Evolutionary conservation across 2,888 invertebrate genomes (phyloP), one percentile per base, ranked within the genome.

Genomic region (Sceliomorpha sp.): DNA sequence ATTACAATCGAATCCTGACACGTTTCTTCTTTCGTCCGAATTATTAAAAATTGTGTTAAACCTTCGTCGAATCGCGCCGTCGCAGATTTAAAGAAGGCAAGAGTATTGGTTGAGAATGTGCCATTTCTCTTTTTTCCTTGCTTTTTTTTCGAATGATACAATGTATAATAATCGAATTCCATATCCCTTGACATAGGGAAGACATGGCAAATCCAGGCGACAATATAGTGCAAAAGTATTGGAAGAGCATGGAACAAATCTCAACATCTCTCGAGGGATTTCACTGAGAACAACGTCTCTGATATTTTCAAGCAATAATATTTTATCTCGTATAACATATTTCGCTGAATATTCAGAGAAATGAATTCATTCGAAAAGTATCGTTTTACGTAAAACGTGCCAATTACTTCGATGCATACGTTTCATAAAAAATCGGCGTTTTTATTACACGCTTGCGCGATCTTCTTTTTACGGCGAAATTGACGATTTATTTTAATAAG

Each of bases 191-290:
- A 66, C 47, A 42, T 53, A 14, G 45, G 20, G 6, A 47, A 45
- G 64, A 58, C 64, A 58, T 34, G 58, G 58, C 37, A 66, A 45
- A 66, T 66, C 64, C 58, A 66, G 45, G 50, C 40, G 58, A 66
- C 56, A 34, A 58, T 66, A 45, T 34, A 58, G 39, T 34, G 45
- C 37, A 45, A 58, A 51, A 56, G 64, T 64, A 64, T 64, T 56
- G 64, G 42, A 56, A 50, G 37, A 58, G 40, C 40, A 34, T 59
- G 66, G 47, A 59, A 53, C 58, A 66, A 66, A 66, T 66, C 66
- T 56, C 24, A 40, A 66, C 51, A 47, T 53, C 44, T 66, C 66
- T 53, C 66, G 17, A 12, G 66, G 34, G 58, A 59, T 53, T 66
- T 34, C 64, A 45, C 53, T 51, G 51, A 24, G 40, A 58, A 66